Base-by-base conservation (phyloP, 2,797 vertebrate species). In the Phoxinus dragarum region DNA sequence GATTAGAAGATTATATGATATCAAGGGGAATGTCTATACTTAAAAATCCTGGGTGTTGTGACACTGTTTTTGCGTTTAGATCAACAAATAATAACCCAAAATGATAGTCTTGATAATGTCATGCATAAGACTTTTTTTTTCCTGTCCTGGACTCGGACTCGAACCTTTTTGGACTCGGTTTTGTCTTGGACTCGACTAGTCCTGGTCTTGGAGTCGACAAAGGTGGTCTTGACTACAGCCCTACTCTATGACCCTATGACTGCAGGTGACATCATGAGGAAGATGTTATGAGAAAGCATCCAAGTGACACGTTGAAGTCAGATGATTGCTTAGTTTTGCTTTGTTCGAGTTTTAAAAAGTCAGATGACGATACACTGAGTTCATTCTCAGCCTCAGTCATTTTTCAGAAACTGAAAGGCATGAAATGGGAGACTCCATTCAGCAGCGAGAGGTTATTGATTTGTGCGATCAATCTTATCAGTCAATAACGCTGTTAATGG, bases 401-500 rank as follows among this genome's bases (percentile, higher is more conserved):
- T 75, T 64, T 47, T 74, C 27, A 76, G 23, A 38, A 67, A 56
- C 69, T 61, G 61, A 38, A 47, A 83, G 44, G 44, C 68, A 54
- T 23, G 19, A 84, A 84, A 84, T 9, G 38, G 27, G 31, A 74
- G 4, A 54, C 73, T 61, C 69, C 34, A 76, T 76, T 76, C 64
- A 74, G 49, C 40, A 66, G 75, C 61, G 4, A 77, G 68, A 38
- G 66, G 23, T 14, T 67, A 80, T 59, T 66, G 84, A 88, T 75
- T 64, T 75, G 19, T 17, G 23, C 11, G 23, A 83, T 86, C 84
- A 52, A 86, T 83, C 36, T 72, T 71, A 68, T 78, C 66, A 36
- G 67, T 86, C 75, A 76, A 81, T 81, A 77, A 7, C 19, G 9
- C 31, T 77, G 82, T 80, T 86, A 86, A 80, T 77, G 68, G 82